A percentile compares a stretch with the other conserved stretches of the same genome.
Evolutionary conservation across 2,113 vertebrate species (phyloP).

Genomic region (Zingel zingel): DNA sequence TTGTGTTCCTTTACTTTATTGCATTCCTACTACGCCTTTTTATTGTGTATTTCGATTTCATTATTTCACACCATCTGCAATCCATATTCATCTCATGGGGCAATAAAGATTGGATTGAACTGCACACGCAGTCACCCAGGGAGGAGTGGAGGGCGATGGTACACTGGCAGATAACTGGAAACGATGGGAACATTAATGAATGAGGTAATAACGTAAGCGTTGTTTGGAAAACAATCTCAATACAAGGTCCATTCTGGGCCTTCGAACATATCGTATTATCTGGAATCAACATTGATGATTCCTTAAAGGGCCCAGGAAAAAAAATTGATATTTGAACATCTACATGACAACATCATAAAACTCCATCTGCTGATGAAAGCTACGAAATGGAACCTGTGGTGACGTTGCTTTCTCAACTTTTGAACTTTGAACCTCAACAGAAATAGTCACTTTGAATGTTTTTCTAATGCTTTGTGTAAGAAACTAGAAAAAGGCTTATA

Average conservation of each 20-base stretch:
- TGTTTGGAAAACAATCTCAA: background rate
- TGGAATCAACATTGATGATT: background rate
- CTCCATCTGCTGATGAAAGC: background rate
- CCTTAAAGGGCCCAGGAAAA: background rate
- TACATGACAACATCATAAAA: background rate
- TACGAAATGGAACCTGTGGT: background rate
- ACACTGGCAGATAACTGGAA: constrained; percentile 41
- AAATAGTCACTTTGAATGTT: background rate
- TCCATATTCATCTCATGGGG: constrained; percentile 46
- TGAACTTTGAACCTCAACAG: too few species aligned
- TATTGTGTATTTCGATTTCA: constrained; percentile 46
- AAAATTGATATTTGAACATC: background rate
- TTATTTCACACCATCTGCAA: constrained; percentile 57
- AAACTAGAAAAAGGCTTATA: background rate
- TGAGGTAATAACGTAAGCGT: background rate
- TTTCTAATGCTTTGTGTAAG: background rate
- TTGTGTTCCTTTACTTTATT: constrained; percentile 39
- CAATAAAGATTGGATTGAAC: constrained; percentile 50
- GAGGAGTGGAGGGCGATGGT: background rate
- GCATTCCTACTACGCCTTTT: constrained; percentile 21
- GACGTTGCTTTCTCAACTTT: too few species aligned
- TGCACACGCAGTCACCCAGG: constrained; percentile 30
- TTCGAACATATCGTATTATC: background rate
- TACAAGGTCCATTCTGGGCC: background rate
- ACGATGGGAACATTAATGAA: constrained; percentile 14